Percentiles rank a stretch among this genome's conserved stretches.
Evolutionary conservation across 2,888 invertebrate species (phyloP).

Genomic region (Brenthis ino): DNA sequence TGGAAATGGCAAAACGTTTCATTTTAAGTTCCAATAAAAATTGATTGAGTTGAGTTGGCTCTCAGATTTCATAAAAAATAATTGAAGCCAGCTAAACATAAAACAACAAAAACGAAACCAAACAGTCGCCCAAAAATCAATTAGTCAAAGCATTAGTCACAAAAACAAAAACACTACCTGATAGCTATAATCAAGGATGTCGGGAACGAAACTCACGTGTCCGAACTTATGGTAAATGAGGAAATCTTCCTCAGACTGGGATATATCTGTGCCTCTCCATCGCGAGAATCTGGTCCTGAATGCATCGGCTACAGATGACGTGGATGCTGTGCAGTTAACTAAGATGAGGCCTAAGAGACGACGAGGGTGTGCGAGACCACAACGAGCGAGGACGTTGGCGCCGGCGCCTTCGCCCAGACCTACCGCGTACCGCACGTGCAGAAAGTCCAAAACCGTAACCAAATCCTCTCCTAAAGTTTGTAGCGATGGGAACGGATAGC

Average conservation of each 20-base stretch:
- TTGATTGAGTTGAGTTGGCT: neutral
- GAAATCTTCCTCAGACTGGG: conserved; percentile 93
- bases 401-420: conserved; percentile 94
- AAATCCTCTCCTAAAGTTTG: conserved; percentile 92
- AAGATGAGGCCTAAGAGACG: conserved; percentile 90
- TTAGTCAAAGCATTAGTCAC: conserved; percentile 12
- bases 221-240: conserved; percentile 95
- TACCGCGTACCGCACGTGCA: conserved; percentile 91
- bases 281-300: conserved; percentile 92
- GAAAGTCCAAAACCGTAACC: conserved; percentile 89
- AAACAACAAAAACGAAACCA: neutral
- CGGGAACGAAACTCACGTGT: conserved; percentile 86
- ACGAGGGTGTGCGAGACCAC: conserved; percentile 90
- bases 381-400: conserved; percentile 92
- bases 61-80: neutral
- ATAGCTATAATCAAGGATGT: conserved; percentile 61
- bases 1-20: no score
- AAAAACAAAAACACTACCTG: conserved; percentile 60
- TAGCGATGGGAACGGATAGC: conserved; percentile 91
- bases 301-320: conserved; percentile 92
- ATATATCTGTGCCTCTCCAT: conserved; percentile 92
- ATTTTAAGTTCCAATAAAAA: neutral
- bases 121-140: neutral
- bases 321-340: conserved; percentile 93
- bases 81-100: neutral